These are phyloP conservation scores for Epinotia demarniana DNA, from an alignment of 2,888 invertebrate genomes.

Conservation along the genomic window DNA sequence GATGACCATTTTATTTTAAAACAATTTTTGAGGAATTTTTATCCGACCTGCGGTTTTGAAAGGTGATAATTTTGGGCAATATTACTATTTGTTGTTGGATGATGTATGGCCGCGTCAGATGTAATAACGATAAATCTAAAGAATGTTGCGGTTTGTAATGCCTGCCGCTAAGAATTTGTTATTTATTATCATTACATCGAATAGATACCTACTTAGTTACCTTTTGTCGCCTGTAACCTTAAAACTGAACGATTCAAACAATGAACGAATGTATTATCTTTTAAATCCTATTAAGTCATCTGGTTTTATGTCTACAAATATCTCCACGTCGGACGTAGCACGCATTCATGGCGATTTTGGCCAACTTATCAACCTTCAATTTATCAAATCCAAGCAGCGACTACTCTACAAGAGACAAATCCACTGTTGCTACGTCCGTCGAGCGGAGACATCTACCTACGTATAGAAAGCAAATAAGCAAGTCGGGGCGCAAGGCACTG, in stretches of 20 bases:
- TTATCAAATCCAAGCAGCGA: slow-evolving; percentile 22
- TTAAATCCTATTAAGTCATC: not conserved
- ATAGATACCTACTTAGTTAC: not conserved
- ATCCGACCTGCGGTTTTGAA: slow-evolving; percentile 29
- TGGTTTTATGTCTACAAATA: slow-evolving; percentile 1
- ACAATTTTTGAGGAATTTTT: slow-evolving; percentile 43
- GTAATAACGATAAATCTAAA: slow-evolving; percentile 1
- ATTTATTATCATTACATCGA: not conserved
- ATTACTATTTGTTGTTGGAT: slow-evolving; percentile 26
- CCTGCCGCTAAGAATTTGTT: not conserved
- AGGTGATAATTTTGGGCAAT: slow-evolving; percentile 38
- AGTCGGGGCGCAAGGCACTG: slow-evolving; percentile 56
- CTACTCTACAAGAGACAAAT: slow-evolving; percentile 14
- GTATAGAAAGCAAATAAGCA: slow-evolving; percentile 49
- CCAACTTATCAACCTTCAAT: slow-evolving; percentile 25
- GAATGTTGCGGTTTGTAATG: slow-evolving; percentile 1
- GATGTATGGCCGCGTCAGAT: slow-evolving; percentile 20
- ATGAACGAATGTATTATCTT: not conserved
- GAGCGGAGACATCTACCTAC: slow-evolving; percentile 18
- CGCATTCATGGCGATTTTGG: slow-evolving; percentile 13
- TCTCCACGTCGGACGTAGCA: not conserved
- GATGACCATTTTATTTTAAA: slow-evolving; percentile 52
- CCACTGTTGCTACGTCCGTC: slow-evolving; percentile 24
- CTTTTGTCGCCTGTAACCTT: not conserved
- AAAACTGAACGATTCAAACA: not conserved